Percentiles rank a stretch among this genome's conserved stretches.
Conservation (phyloP, 64 coral and sea anemone genomes). For the Pocillopora damicornis region DNA sequence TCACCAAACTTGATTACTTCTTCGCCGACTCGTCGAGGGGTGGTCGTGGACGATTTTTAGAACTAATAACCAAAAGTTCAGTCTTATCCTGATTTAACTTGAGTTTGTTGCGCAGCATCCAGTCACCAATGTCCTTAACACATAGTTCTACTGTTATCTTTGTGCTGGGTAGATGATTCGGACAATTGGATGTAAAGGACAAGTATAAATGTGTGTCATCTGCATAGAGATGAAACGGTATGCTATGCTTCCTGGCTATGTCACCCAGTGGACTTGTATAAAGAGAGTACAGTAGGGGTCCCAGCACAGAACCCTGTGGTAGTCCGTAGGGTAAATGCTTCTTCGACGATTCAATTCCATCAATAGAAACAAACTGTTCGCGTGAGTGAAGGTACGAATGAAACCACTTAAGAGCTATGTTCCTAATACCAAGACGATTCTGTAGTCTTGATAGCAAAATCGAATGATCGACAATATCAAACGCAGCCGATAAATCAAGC, state of each 20-base stretch:
- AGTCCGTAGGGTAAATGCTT: not conserved
- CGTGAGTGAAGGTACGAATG: constrained; percentile 18
- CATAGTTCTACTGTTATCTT: not conserved
- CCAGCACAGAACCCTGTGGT: not conserved
- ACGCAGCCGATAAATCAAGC: constrained; percentile 23
- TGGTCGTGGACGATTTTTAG: not conserved
- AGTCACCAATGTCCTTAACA: too few relatives aligned
- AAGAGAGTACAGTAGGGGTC: constrained; percentile 4
- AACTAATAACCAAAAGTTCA: too few relatives aligned
- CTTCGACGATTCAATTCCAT: not conserved
- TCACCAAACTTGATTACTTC: not conserved
- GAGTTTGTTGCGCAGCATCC: too few relatives aligned
- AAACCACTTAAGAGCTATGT: constrained; percentile 37
- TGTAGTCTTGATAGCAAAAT: not conserved
- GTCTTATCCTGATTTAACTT: too few relatives aligned
- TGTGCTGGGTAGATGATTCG: not conserved
- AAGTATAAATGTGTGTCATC: constrained; percentile 1
- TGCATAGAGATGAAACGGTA: constrained; percentile 14
- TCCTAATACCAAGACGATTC: constrained; percentile 10
- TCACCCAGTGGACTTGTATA: constrained; percentile 9
- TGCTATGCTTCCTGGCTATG: not conserved
- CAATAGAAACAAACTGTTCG: not conserved
- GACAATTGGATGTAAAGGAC: not conserved
- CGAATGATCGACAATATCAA: not conserved
- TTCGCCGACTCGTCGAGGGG: not conserved